These are phyloP conservation scores for Polypterus senegalus DNA, from an alignment of 2,113 vertebrate genomes.

Conservation along the genomic window DNA sequence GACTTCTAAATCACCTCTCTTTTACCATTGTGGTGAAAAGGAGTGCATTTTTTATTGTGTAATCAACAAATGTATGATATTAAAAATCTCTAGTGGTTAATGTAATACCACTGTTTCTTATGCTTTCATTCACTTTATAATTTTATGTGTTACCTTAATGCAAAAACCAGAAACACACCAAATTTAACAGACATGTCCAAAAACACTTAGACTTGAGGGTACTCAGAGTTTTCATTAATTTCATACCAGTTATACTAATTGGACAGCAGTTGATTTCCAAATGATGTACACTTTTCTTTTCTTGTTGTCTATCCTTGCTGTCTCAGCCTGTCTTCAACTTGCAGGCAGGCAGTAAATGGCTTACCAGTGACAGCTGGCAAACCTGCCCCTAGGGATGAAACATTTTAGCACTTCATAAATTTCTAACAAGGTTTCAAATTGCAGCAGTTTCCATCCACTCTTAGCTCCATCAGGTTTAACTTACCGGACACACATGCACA, in stretches of 20 bases:
- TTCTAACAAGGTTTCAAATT: slow-evolving; percentile 97
- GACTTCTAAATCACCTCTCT: too few species aligned
- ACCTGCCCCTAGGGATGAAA: slow-evolving; percentile 75
- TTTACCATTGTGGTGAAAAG: too few species aligned
- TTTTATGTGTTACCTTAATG: too few species aligned
- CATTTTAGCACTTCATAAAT: slow-evolving; percentile 99
- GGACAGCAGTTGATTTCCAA: slow-evolving; percentile 42
- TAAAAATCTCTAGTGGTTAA: too few species aligned
- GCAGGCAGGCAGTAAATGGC: slow-evolving; percentile 51
- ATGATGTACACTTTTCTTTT: slow-evolving; percentile 29
- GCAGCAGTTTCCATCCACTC: slow-evolving; percentile 66
- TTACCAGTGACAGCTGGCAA: slow-evolving; percentile 74
- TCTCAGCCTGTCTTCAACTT: slow-evolving; percentile 18
- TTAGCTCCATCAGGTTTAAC: slow-evolving; percentile 50
- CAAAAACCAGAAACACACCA: too few species aligned
- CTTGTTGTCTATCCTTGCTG: slow-evolving; percentile 36
- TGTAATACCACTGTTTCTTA: too few species aligned
- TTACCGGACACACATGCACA: slow-evolving; percentile 24
- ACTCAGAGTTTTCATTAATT: slow-evolving; percentile 42
- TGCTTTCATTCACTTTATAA: too few species aligned
- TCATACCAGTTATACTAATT: slow-evolving; percentile 44
- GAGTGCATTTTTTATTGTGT: too few species aligned
- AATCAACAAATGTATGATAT: too few species aligned
- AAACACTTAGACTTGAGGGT: too few species aligned
- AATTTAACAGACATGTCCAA: too few species aligned